Percentiles rank a stretch among this genome's conserved stretches.
phyloP scores from a whole-genome alignment of 2,113 vertebrate species.

The Thryonomys swinderianus region DNA sequence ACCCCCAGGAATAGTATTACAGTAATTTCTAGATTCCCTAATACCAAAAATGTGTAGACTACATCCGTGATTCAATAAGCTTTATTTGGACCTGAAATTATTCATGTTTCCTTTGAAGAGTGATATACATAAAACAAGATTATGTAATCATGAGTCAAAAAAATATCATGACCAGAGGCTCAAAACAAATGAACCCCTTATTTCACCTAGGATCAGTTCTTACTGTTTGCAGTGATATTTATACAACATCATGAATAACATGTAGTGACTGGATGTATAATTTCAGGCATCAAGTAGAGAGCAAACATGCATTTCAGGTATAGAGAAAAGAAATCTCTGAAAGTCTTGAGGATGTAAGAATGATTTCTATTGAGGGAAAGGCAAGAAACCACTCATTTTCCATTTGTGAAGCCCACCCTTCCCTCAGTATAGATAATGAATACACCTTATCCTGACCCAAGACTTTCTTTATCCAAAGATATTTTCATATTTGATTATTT shows the following conservation, averaged over 20 bases:
- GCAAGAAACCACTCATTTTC: not conserved
- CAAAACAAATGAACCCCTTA: not conserved
- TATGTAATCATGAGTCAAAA: not conserved
- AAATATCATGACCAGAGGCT: not conserved
- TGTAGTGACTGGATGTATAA: not conserved
- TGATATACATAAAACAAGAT: not conserved
- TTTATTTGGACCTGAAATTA: not conserved
- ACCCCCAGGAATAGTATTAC: not conserved
- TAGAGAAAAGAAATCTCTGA: not conserved
- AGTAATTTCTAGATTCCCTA: not conserved
- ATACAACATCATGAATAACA: not conserved
- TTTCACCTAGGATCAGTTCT: not conserved
- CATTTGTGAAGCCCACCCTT: not conserved
- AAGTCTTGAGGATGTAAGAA: not conserved
- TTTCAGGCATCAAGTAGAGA: not conserved
- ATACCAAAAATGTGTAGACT: not conserved
- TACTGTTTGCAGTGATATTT: not conserved
- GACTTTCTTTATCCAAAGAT: not conserved
- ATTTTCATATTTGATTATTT: not conserved
- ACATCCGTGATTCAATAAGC: not conserved
- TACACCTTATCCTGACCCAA: not conserved
- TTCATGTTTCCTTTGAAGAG: not conserved
- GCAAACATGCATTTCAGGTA: not conserved
- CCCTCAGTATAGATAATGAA: not conserved
- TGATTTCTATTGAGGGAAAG: not conserved